Evolutionary conservation across 2,113 vertebrate species (phyloP).

Genomic region (Egretta garzetta): DNA sequence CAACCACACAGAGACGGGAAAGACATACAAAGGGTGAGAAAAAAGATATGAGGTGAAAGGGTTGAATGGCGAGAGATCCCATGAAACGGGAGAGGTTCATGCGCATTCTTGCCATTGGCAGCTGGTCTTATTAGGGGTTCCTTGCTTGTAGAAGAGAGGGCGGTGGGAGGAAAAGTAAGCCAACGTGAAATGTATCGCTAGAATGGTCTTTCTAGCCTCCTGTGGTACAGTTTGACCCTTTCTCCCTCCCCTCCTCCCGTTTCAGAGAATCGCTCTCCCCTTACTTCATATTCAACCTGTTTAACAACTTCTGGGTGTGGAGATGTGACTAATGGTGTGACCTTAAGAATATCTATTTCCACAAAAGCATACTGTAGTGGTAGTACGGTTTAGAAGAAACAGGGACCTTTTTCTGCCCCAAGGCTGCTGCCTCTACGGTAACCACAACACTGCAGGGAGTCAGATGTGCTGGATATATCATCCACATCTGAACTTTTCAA

Average conservation of each 20-base stretch:
- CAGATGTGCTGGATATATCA: not conserved
- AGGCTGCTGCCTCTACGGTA: not conserved
- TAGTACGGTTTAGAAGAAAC: not conserved
- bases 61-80: not conserved
- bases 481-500: not conserved
- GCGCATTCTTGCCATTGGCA: not conserved
- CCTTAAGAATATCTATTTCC: not conserved
- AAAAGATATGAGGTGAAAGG: not conserved
- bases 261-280: not conserved
- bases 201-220: not conserved
- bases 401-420: not conserved
- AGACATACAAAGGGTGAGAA: not conserved
- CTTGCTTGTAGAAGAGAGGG: not conserved
- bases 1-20: not conserved
- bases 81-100: not conserved
- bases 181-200: not conserved
- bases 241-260: not conserved
- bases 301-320: not conserved
- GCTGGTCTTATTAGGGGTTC: not conserved
- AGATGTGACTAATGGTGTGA: not conserved
- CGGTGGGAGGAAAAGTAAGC: not conserved
- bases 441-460: not conserved
- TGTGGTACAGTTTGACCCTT: not conserved
- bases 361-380: not conserved
- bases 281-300: not conserved